A percentile compares a stretch with the other conserved stretches of the same genome.
Evolutionary conservation across 1,140 invertebrate genomes (phyloP).

Genomic region (Ganaspis sp.): DNA sequence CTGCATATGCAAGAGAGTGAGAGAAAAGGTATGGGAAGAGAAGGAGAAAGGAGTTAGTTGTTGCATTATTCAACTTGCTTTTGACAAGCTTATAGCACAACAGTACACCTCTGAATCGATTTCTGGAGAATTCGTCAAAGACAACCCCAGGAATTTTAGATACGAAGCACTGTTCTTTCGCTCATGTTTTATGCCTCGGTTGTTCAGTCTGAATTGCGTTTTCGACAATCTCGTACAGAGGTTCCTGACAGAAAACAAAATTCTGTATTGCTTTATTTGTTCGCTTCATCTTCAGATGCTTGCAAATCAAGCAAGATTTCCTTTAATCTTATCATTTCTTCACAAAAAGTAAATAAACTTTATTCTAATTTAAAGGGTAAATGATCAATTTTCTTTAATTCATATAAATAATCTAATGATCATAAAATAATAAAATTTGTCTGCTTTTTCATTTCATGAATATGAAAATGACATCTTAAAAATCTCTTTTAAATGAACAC

Average conservation of each 20-base stretch:
- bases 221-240: slow-evolving; percentile 25
- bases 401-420: too few relatives aligned
- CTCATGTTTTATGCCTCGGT: slow-evolving; percentile 21
- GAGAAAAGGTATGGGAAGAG: slow-evolving; percentile 5
- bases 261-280: slow-evolving; percentile 19
- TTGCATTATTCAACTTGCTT: slow-evolving; percentile 30
- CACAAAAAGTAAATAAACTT: too few relatives aligned
- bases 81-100: slow-evolving; percentile 29
- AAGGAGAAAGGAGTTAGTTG: slow-evolving; percentile 26
- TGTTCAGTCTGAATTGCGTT: slow-evolving; percentile 22
- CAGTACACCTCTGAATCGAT: slow-evolving; percentile 7
- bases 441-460: too few relatives aligned
- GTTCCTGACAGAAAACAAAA: slow-evolving; percentile 3
- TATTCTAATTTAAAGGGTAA: too few relatives aligned
- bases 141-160: slow-evolving; percentile 19
- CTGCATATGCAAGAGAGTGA: slow-evolving; percentile 35
- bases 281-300: background rate
- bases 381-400: too few relatives aligned
- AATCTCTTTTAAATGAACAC: too few relatives aligned
- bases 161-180: slow-evolving; percentile 22
- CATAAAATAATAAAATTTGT: too few relatives aligned
- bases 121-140: slow-evolving; percentile 19
- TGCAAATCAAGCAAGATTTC: background rate
- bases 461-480: too few relatives aligned
- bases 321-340: background rate